A percentile compares a stretch with the other conserved stretches of the same genome.
Conservation (phyloP, 2,113 vertebrate species). For the Eulemur macaco region DNA sequence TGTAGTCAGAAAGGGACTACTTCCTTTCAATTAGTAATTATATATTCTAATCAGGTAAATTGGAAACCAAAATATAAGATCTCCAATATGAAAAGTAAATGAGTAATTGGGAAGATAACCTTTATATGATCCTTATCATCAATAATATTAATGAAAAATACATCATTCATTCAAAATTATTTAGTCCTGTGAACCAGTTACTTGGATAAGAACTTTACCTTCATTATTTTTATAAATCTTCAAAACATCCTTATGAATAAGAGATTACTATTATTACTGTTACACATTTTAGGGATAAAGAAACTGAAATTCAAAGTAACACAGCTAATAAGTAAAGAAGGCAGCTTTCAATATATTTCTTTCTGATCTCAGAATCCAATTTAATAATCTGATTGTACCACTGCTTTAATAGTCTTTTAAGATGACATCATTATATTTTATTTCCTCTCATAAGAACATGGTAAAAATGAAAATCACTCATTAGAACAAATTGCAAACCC, state of each 20-base stretch:
- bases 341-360: slow-evolving; percentile 46
- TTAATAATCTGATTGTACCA: slow-evolving; percentile 36
- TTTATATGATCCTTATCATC: neutral
- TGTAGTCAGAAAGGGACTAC: neutral
- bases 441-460: slow-evolving; percentile 13
- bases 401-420: neutral
- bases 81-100: neutral
- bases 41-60: neutral
- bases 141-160: neutral
- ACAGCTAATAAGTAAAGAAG: slow-evolving; percentile 3
- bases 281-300: neutral
- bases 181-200: neutral
- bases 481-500: slow-evolving; percentile 10
- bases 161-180: slow-evolving; percentile 2
- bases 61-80: neutral
- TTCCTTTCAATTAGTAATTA: neutral
- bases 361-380: neutral
- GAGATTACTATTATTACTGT: neutral
- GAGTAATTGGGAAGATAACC: neutral
- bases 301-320: slow-evolving; percentile 19
- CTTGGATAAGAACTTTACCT: neutral
- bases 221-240: slow-evolving; percentile 28
- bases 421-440: slow-evolving; percentile 14
- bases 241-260: neutral
- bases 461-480: slow-evolving; percentile 30